These are phyloP conservation scores for Microplitis demolitor DNA, from an alignment of 1,140 invertebrate genomes.

Conservation along the genomic window DNA sequence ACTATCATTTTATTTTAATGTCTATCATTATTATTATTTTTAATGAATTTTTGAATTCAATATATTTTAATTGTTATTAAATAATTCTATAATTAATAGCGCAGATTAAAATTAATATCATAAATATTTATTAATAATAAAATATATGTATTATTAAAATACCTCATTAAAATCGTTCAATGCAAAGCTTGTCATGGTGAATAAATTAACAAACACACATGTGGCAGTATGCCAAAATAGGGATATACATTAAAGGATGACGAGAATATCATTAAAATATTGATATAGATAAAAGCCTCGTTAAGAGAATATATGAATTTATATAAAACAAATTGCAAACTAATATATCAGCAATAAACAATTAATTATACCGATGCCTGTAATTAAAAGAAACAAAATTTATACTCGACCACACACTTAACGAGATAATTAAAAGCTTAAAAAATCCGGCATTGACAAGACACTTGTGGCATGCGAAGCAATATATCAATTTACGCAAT, in stretches of 20 bases:
- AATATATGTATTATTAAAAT: neutral
- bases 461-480: too few species aligned
- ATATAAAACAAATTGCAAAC: too few species aligned
- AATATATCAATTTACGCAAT: too few species aligned
- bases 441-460: too few species aligned
- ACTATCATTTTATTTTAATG: neutral
- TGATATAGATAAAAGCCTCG: too few species aligned
- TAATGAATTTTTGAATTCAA: too few species aligned
- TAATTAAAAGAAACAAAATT: too few species aligned
- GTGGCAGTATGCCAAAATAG: neutral
- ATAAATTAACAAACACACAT: neutral
- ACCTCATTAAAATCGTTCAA: neutral
- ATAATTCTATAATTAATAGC: neutral
- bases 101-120: neutral
- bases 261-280: neutral
- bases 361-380: too few species aligned
- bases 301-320: too few species aligned
- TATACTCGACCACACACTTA: too few species aligned
- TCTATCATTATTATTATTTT: neutral
- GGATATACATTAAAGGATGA: neutral
- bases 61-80: neutral
- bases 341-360: too few species aligned
- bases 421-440: too few species aligned
- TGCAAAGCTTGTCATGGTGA: constrained; percentile 5
- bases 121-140: neutral